Base-by-base conservation (phyloP, 2,797 vertebrate species). In the Xyrichtys novacula region DNA sequence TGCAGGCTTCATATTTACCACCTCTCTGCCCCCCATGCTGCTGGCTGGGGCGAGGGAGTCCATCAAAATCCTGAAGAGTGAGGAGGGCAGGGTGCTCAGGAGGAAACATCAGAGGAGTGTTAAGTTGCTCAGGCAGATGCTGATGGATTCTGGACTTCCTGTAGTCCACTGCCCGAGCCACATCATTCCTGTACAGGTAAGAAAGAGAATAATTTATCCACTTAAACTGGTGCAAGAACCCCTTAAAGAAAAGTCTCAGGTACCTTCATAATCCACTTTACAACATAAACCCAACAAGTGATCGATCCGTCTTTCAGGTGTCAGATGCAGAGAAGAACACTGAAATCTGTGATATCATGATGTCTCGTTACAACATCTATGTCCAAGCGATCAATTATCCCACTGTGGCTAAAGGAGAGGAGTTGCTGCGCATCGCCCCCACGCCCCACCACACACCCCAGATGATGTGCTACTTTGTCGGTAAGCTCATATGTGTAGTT, bases 371-470 rank as follows among this genome's bases (percentile, higher is more conserved):
- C 71, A 96, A 95, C 87, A 95, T 98, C 87, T 98, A 97, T 0
- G 95, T 98, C 49, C 97, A 99, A 76, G 96, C 96, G 2, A 98
- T 98, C 81, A 98, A 98, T 80, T 96, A 98, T 85, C 97, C 96
- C 0, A 97, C 96, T 0, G 95, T 98, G 40, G 94, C 96, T 0
- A 96, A 93, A 4, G 96, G 97, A 46, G 94, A 96, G 56, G 97
- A 98, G 81, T 92, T 98, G 48, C 93, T 98, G 20, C 95, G 95
- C 25, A 96, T 96, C 4, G 97, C 96, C 7, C 95, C 96, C 3
- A 98, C 96, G 0, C 97, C 97, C 0, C 96, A 96, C 78, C 96
- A 98, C 89, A 96, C 94, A 0, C 96, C 96, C 0, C 95, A 97
- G 90, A 98, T 97, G 96, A 98, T 98, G 96, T 80, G 71, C 81